Conservation (phyloP, 2,797 vertebrate genomes). For the Cuculus canorus region DNA sequence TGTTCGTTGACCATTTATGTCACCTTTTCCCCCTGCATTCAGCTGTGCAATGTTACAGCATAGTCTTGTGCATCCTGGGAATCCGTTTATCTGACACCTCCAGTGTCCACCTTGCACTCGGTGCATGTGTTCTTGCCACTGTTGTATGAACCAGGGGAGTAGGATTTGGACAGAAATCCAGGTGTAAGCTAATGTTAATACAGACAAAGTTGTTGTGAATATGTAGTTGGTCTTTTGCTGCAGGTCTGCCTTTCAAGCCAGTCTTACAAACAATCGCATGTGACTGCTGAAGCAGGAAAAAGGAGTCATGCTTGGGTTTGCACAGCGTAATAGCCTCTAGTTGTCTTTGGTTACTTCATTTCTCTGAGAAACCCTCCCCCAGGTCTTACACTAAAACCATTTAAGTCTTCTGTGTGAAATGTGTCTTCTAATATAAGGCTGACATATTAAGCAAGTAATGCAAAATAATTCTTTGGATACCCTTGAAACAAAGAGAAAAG, state of each 20-base stretch:
- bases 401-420: neutral
- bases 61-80: neutral
- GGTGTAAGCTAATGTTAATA: neutral
- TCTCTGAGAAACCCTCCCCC: neutral
- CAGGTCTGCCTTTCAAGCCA: neutral
- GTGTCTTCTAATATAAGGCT: neutral
- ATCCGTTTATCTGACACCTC: neutral
- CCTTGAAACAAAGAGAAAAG: neutral
- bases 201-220: neutral
- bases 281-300: neutral
- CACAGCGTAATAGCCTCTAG: neutral
- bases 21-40: neutral
- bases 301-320: neutral
- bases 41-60: neutral
- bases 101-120: accelerated
- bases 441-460: neutral
- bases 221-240: neutral
- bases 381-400: accelerated
- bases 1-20: neutral
- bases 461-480: neutral
- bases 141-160: neutral
- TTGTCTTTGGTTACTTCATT: neutral
- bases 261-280: neutral
- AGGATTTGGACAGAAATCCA: neutral
- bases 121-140: neutral